Evolutionary conservation across 1,140 invertebrate genomes (phyloP), one percentile per base, ranked within the genome.

Genomic region (Belonocnema kinseyi): DNA sequence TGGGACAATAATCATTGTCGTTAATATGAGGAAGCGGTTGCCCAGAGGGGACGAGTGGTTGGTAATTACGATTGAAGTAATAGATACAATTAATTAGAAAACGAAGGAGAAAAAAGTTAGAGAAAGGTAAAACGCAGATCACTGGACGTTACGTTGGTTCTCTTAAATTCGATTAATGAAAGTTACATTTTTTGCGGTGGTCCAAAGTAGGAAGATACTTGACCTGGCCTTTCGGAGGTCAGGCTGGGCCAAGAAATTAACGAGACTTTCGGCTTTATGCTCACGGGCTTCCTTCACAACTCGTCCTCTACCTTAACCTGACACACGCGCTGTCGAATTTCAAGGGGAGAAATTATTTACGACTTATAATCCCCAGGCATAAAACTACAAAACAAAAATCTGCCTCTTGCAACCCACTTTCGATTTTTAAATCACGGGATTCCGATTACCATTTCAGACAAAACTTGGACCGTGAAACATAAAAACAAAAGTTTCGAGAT

Each of bases 31-130:
- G 14, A 66, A 66, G 61, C 40, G 16, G 16, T 66, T 66, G 33
- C 16, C 61, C 33, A 16, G 40, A 66, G 2, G 53, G 14, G 61
- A 46, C 40, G 61, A 40, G 16, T 66, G 21, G 40, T 66, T 46
- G 40, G 61, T 66, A 33, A 66, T 66, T 40, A 33, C 61, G 21
- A 66, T 33, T 14, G 58, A 66, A 66, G 33, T 66, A 66, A 66
- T 66, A 66, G 61, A 66, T 2, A 40, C 13, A 33, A 66, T 66
- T 66, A 66, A 66, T 66, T 66, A 14, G 26, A 66, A 66, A 66
- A 46, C 16, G 61, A 66, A 66, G 61, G 40, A 66, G 61, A 66
- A 66, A 16, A 26, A 66, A 66, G n/a, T 66, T 66, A 66, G 13
- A 66, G 21, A 66, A 40, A 66, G 14, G 21, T 46, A 66, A 1